These are phyloP conservation scores for Laupala kohalensis DNA, from an alignment of 1,140 invertebrate genomes.

Conservation along the genomic window DNA sequence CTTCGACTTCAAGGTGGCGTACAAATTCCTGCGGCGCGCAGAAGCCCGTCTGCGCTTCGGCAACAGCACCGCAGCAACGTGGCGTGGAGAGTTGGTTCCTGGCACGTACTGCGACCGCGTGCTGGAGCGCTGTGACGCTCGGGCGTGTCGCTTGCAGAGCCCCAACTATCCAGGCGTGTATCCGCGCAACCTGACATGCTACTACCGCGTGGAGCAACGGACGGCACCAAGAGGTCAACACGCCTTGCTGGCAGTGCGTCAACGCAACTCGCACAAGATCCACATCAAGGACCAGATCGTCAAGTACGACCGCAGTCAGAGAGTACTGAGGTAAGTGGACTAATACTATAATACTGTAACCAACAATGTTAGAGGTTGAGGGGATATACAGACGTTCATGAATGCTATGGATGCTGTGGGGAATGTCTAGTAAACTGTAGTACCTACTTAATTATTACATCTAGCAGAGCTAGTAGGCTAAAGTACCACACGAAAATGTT, in stretches of 20 bases:
- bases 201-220: constrained; percentile 58
- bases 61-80: constrained; percentile 51
- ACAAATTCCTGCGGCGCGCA: constrained; percentile 60
- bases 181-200: constrained; percentile 70
- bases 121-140: constrained; percentile 50
- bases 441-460: too few relatives aligned
- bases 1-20: constrained; percentile 70
- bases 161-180: constrained; percentile 79
- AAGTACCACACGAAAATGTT: too few relatives aligned
- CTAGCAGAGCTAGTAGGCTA: too few relatives aligned
- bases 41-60: constrained; percentile 64
- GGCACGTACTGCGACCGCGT: constrained; percentile 67
- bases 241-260: constrained; percentile 55
- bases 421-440: too few relatives aligned
- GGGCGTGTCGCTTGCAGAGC: constrained; percentile 57
- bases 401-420: too few relatives aligned
- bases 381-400: too few relatives aligned
- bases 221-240: constrained; percentile 55
- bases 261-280: constrained; percentile 60
- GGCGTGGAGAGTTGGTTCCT: constrained; percentile 51
- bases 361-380: too few relatives aligned
- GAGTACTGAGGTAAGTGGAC: constrained; percentile 48
- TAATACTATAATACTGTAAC: neutral
- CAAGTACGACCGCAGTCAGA: constrained; percentile 59
- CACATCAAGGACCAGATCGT: constrained; percentile 65